These are phyloP conservation scores for Drosophila mimetica DNA, from an alignment of 2,888 invertebrate genomes.

Conservation along the genomic window DNA sequence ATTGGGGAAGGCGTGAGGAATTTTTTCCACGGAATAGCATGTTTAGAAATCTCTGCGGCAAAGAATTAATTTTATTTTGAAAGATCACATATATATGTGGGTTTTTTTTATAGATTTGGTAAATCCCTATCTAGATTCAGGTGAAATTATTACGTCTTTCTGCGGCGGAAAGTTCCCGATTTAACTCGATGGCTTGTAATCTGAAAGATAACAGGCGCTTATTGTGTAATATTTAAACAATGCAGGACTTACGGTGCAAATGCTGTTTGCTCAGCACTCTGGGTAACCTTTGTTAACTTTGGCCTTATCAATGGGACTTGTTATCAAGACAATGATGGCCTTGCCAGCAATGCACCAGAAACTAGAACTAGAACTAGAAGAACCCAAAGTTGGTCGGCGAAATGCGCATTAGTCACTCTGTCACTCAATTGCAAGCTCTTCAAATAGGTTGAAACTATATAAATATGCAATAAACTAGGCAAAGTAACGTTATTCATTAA, in stretches of 20 bases:
- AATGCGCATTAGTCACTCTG: slow-evolving; percentile 31
- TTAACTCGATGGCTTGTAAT: slow-evolving; percentile 26
- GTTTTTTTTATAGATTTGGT: not conserved
- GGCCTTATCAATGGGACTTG: slow-evolving; percentile 25
- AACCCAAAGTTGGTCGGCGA: not conserved
- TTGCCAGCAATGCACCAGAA: slow-evolving; percentile 19
- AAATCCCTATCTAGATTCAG: not conserved
- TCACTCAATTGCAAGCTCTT: slow-evolving; percentile 26
- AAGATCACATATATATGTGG: too few species aligned
- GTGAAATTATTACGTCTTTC: not conserved
- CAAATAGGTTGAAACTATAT: slow-evolving; percentile 11
- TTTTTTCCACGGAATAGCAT: not conserved
- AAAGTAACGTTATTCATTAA: slow-evolving; percentile 66
- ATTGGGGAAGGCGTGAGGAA: slow-evolving; percentile 15
- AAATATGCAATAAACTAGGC: slow-evolving; percentile 30
- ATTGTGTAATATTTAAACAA: slow-evolving; percentile 26
- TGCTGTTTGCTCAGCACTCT: slow-evolving; percentile 11
- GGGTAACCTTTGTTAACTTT: slow-evolving; percentile 40
- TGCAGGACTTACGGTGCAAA: not conserved
- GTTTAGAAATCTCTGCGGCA: not conserved
- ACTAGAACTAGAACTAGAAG: too few species aligned
- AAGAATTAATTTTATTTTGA: not conserved
- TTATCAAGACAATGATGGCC: slow-evolving; percentile 39
- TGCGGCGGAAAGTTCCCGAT: slow-evolving; percentile 10
- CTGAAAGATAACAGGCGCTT: slow-evolving; percentile 4